A percentile compares a stretch with the other conserved stretches of the same genome.
Conservation (phyloP, 2,888 invertebrate species). For the Theristus sp. region DNA sequence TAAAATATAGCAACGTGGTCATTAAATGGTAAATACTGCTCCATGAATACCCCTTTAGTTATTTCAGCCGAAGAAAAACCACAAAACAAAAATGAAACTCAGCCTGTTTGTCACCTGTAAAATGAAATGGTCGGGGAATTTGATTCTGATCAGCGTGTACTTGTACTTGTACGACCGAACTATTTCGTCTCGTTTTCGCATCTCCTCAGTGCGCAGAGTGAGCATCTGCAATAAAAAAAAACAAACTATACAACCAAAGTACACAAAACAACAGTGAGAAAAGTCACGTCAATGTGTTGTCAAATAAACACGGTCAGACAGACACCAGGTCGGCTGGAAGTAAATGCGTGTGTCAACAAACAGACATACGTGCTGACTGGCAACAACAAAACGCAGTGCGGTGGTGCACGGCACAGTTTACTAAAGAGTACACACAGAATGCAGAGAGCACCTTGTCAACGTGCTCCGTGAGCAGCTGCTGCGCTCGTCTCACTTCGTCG, state of each 20-base stretch:
- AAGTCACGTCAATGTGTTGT: no score
- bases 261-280: not conserved
- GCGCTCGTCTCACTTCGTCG: slow-evolving; percentile 46
- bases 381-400: no score
- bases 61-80: not conserved
- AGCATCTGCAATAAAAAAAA: slow-evolving; percentile 35
- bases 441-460: not conserved
- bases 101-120: slow-evolving; percentile 13
- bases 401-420: no score
- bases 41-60: no score
- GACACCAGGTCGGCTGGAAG: no score
- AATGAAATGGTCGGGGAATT: slow-evolving; percentile 49
- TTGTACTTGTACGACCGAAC: slow-evolving; percentile 60
- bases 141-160: slow-evolving; percentile 61
- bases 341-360: no score
- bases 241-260: no score
- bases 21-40: no score
- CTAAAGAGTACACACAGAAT: no score
- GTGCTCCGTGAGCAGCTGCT: not conserved
- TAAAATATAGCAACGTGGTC: no score
- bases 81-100: not conserved
- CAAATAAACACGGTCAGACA: no score
- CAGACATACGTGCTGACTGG: no score
- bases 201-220: slow-evolving; percentile 74
- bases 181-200: slow-evolving; percentile 72